Evolutionary conservation across 2,797 vertebrate species (phyloP).

Genomic region (Peromyscus nudipes): DNA sequence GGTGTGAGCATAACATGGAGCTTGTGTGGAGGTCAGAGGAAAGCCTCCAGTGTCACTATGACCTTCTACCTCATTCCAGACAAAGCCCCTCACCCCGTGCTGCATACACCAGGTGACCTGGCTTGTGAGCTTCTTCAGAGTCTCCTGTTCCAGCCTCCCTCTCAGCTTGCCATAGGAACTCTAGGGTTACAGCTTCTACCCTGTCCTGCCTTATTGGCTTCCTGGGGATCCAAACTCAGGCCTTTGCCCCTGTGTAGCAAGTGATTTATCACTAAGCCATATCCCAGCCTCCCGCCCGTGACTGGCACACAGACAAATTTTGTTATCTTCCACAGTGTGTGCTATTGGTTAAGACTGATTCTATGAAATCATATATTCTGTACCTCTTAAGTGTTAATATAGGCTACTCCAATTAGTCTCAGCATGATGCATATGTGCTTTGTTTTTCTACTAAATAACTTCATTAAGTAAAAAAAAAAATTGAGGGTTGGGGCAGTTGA

Average conservation of each 20-base stretch:
- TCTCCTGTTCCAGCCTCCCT: not conserved
- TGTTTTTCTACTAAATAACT: conserved; percentile 33
- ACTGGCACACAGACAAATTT: not conserved
- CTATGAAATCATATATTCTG: conserved; percentile 17
- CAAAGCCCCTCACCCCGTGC: not conserved
- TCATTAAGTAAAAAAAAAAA: not conserved
- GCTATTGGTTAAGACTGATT: not conserved
- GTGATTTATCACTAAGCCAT: not conserved
- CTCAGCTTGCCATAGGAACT: not conserved
- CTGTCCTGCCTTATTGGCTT: not conserved
- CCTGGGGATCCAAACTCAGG: not conserved
- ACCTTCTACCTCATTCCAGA: not conserved
- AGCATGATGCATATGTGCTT: not conserved
- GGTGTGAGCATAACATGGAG: not conserved
- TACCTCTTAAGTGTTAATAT: not conserved
- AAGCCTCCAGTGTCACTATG: too few relatives aligned
- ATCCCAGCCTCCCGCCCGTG: not conserved
- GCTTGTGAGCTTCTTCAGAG: not conserved
- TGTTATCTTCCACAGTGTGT: not conserved
- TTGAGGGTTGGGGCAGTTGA: not conserved
- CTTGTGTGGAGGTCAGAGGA: not conserved
- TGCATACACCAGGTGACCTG: not conserved
- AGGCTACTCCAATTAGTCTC: not conserved
- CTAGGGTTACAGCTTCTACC: not conserved
- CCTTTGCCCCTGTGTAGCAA: not conserved